Evolutionary conservation across 2,888 invertebrate genomes (phyloP).

Genomic region (Candidula unifasciata): DNA sequence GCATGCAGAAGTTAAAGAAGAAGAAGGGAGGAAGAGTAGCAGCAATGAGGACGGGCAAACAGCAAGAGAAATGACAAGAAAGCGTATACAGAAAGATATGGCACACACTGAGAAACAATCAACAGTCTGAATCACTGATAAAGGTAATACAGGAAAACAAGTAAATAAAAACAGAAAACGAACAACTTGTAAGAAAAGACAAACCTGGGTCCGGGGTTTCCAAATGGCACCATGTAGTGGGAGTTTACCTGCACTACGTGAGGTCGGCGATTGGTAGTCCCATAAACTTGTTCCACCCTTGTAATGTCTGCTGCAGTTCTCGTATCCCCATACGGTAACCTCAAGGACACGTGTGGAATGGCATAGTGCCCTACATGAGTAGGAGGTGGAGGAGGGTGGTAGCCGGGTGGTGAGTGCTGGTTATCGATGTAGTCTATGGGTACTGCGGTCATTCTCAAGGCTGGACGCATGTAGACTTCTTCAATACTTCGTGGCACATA

Average conservation of each 20-base stretch:
- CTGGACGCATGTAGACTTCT: constrained; percentile 62
- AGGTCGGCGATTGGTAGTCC: constrained; percentile 56
- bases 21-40: too few relatives aligned
- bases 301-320: constrained; percentile 68
- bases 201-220: constrained; percentile 30
- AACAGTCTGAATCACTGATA: too few relatives aligned
- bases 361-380: constrained; percentile 37
- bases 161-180: not conserved
- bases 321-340: constrained; percentile 30
- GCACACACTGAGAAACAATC: too few relatives aligned
- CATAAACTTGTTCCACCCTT: constrained; percentile 68
- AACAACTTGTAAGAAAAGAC: not conserved
- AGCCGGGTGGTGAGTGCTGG: constrained; percentile 55
- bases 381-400: constrained; percentile 33
- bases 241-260: not conserved
- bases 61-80: too few relatives aligned
- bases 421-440: constrained; percentile 68
- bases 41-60: too few relatives aligned
- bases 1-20: too few relatives aligned
- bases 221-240: constrained; percentile 34
- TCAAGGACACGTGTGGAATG: constrained; percentile 10
- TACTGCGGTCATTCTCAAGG: constrained; percentile 63
- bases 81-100: too few relatives aligned
- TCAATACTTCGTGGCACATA: constrained; percentile 63
- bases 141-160: too few relatives aligned